These are phyloP conservation scores for Paralichthys olivaceus DNA, from an alignment of 2,113 vertebrate species.

Conservation along the genomic window DNA sequence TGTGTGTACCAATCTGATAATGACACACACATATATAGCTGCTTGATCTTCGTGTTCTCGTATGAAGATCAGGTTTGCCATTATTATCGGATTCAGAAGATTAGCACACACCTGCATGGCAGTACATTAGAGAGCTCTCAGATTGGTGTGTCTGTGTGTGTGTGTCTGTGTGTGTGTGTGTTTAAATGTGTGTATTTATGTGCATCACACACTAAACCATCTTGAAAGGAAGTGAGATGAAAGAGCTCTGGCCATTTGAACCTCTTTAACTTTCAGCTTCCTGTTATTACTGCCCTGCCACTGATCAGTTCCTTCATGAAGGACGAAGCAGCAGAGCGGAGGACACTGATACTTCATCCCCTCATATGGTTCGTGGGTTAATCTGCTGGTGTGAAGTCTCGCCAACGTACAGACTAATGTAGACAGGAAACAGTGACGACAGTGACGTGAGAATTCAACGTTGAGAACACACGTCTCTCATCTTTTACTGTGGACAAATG, in stretches of 20 bases:
- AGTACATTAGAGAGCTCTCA: slow-evolving; percentile 53
- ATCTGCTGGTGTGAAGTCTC: slow-evolving; percentile 1
- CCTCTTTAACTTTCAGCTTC: slow-evolving; percentile 41
- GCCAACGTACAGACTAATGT: slow-evolving; percentile 14
- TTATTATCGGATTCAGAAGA: slow-evolving; percentile 73
- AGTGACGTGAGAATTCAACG: slow-evolving; percentile 12
- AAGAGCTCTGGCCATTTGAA: slow-evolving; percentile 59
- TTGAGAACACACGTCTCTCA: no score
- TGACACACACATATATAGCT: slow-evolving; percentile 37
- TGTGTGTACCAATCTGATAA: no score
- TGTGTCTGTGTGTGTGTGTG: slow-evolving; percentile 2
- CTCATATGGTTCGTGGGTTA: not conserved
- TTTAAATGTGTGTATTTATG: slow-evolving; percentile 29
- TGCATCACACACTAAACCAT: slow-evolving; percentile 29
- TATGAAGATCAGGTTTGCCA: slow-evolving; percentile 52
- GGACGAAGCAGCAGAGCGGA: not conserved
- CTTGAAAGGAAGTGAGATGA: slow-evolving; percentile 60
- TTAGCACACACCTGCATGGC: slow-evolving; percentile 72
- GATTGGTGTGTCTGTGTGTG: slow-evolving; percentile 1
- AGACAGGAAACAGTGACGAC: slow-evolving; percentile 66
- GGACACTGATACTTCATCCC: not conserved
- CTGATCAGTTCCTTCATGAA: slow-evolving; percentile 28
- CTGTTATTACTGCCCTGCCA: slow-evolving; percentile 29
- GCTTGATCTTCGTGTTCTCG: slow-evolving; percentile 45
- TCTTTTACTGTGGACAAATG: no score